phyloP scores from a whole-genome alignment of 2,797 vertebrate genomes.

The Varecia variegata region DNA sequence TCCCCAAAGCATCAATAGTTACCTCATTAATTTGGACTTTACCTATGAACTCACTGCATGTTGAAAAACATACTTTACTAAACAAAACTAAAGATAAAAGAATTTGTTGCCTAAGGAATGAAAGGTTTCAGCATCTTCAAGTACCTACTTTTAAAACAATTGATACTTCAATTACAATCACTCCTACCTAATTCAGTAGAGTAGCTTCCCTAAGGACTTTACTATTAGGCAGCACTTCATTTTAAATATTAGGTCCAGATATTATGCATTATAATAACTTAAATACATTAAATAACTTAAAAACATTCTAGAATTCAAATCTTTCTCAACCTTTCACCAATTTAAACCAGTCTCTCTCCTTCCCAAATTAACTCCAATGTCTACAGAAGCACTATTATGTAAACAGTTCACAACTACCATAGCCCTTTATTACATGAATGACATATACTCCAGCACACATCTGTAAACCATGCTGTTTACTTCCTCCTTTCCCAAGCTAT shows the following conservation, averaged over 20 bases:
- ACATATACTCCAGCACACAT: not conserved
- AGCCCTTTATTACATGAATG: not conserved
- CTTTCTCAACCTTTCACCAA: not conserved
- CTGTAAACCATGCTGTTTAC: not conserved
- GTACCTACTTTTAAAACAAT: not conserved
- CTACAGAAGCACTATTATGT: not conserved
- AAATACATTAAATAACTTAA: not conserved
- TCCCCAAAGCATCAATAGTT: not conserved
- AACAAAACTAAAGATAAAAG: constrained; percentile 11
- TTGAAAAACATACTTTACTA: not conserved
- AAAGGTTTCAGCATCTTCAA: not conserved
- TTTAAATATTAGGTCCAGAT: not conserved
- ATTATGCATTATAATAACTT: not conserved
- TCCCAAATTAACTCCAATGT: not conserved
- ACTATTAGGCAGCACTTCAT: not conserved
- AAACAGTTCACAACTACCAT: not conserved
- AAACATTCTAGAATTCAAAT: not conserved
- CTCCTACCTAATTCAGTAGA: not conserved
- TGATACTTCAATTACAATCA: not conserved
- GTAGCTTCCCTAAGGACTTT: not conserved
- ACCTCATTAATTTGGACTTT: not conserved
- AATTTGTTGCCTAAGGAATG: not conserved
- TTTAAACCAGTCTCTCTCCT: not conserved
- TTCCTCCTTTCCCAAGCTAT: not conserved
- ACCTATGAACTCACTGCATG: not conserved